phyloP scores from a whole-genome alignment of 2,113 vertebrate species.

The Ptychochromis oligacanthus region DNA sequence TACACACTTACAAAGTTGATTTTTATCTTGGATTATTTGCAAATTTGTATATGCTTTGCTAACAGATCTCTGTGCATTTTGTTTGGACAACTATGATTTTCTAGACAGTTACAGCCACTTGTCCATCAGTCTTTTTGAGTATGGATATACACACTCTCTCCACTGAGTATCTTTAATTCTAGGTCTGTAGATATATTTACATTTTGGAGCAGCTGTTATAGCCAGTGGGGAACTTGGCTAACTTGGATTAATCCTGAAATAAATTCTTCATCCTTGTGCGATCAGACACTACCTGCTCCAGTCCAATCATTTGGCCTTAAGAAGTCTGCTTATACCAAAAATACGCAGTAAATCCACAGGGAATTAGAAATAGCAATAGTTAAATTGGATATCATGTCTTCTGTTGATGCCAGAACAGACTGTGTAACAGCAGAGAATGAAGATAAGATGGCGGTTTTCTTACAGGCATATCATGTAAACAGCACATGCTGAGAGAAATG shows the following conservation, averaged over 20 bases:
- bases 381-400: not conserved
- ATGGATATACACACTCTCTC: too few species aligned
- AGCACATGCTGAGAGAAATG: conserved; percentile 37
- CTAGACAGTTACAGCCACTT: too few species aligned
- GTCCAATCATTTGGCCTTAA: not conserved
- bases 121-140: too few species aligned
- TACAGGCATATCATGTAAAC: conserved; percentile 4
- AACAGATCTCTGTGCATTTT: not conserved
- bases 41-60: not conserved
- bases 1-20: not conserved
- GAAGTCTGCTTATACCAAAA: not conserved
- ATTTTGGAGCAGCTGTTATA: not conserved
- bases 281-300: not conserved
- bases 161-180: not conserved
- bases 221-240: not conserved
- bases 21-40: not conserved
- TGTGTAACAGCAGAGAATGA: not conserved
- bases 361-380: not conserved
- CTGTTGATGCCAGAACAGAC: not conserved
- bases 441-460: not conserved
- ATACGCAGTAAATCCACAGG: not conserved
- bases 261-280: not conserved
- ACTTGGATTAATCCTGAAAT: not conserved
- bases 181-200: not conserved
- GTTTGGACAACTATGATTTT: not conserved